Conservation (phyloP, 2,113 vertebrate genomes). For the Edolisoma coerulescens region DNA sequence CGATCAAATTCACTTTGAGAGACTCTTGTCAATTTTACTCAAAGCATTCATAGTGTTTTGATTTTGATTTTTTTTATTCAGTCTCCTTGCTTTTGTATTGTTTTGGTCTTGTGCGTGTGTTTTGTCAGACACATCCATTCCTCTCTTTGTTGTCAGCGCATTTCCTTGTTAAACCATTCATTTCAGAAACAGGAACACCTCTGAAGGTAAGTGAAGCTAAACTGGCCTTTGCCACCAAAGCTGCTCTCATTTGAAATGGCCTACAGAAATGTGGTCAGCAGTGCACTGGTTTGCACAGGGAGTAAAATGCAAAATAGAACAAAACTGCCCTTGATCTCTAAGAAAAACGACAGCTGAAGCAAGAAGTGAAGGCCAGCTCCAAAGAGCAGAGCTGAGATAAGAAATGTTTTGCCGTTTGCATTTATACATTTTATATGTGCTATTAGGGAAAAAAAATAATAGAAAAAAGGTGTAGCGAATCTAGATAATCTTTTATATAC, state of each 20-base stretch:
- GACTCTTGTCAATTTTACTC: constrained; percentile 19
- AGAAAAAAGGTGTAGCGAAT: background rate
- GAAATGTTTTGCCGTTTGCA: constrained; percentile 12
- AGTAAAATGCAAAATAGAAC: background rate
- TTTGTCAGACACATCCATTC: constrained; percentile 39
- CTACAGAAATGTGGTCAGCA: background rate
- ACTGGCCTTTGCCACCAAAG: constrained; percentile 31
- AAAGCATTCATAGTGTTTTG: constrained; percentile 41
- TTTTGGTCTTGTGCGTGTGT: constrained; percentile 40
- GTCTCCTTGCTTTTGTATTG: constrained; percentile 32
- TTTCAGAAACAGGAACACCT: constrained; percentile 61
- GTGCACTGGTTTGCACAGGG: background rate
- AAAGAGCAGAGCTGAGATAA: background rate
- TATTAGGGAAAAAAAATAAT: background rate
- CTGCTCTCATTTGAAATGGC: background rate
- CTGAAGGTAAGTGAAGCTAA: constrained; percentile 76
- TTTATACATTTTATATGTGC: background rate
- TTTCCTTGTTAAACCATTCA: constrained; percentile 64
- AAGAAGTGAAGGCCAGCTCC: background rate
- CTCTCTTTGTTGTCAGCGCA: constrained; percentile 33
- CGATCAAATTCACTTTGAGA: constrained; percentile 52
- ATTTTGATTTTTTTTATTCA: background rate
- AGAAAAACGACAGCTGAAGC: background rate
- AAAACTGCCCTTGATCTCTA: background rate
- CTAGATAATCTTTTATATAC: background rate